Evolutionary conservation across 2,888 invertebrate genomes (phyloP), one percentile per base, ranked within the genome.

Genomic region (Corbicula japonica): DNA sequence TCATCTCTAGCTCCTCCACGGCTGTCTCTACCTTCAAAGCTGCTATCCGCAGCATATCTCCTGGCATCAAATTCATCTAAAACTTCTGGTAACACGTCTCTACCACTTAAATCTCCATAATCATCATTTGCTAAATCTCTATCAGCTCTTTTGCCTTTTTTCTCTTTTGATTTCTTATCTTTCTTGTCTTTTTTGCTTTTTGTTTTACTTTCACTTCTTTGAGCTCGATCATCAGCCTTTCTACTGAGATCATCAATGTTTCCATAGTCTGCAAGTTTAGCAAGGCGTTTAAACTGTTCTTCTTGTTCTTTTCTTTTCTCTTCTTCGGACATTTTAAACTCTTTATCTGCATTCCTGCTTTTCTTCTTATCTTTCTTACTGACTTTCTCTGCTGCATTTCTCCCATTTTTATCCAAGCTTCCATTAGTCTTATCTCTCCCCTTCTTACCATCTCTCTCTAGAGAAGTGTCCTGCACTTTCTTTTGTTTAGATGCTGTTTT

Each of bases 211-310:
- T 44, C 44, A 3, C 30, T 50, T 58, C 56, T 61, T 26, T 41
- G 41, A 6, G 60, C 72, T 35, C 58, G 44, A 0, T 30, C 56
- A 30, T 63, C 44, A 56, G 46, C 38, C 1, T 21, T 18, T 1
- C 21, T 46, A 26, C 18, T n/a, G 10, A 72, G 12, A 44, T 54
- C 44, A 26, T 63, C 71, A 44, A 72, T 72, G 38, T 81, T 70
- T 5, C 73, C 80, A 46, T 80, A 81, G 26, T 77, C 72, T 15
- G 79, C 75, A 2, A 84, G 58, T 56, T 69, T 79, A 1, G 76
- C 66, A 23, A 81, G 52, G 6, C 69, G 74, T 54, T 68, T 66
- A 30, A 80, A 81, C 63, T 76, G 62, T 34, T 77, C 79, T 34
- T 77, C 80, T 30, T 69, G 60, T 32, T 73, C 78, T 46, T 66